These are phyloP conservation scores for Paramormyrops kingsleyae DNA, from an alignment of 2,113 vertebrate species.

Conservation along the genomic window DNA sequence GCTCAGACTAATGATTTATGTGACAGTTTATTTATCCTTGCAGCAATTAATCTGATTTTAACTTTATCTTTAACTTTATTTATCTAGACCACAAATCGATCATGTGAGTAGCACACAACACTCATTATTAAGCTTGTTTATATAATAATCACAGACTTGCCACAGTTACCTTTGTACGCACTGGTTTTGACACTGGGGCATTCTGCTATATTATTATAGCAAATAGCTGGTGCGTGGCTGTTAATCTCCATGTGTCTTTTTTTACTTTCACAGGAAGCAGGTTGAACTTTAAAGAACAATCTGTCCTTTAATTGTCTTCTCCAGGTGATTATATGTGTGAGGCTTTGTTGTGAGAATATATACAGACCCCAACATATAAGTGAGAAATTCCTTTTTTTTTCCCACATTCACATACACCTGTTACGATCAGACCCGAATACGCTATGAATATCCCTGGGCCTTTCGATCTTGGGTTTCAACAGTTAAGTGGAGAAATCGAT, in stretches of 20 bases:
- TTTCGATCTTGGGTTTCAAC: constrained; percentile 9
- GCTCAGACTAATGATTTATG: background rate
- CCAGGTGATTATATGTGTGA: background rate
- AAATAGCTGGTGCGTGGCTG: background rate
- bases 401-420: background rate
- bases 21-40: background rate
- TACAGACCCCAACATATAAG: background rate
- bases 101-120: background rate
- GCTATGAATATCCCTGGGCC: background rate
- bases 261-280: background rate
- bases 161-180: background rate
- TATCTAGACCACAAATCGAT: background rate
- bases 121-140: background rate
- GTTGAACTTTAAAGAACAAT: background rate
- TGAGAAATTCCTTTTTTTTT: background rate
- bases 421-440: background rate
- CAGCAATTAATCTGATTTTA: background rate
- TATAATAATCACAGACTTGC: background rate
- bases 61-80: background rate
- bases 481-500: constrained; percentile 9
- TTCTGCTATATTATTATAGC: background rate
- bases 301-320: background rate
- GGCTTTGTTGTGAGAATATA: background rate
- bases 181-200: background rate
- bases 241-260: background rate